Percentiles rank a stretch among this genome's conserved stretches.
These are phyloP conservation scores for Papilio polyxenes DNA, from an alignment of 1,140 invertebrate species.

Conservation along the genomic window DNA sequence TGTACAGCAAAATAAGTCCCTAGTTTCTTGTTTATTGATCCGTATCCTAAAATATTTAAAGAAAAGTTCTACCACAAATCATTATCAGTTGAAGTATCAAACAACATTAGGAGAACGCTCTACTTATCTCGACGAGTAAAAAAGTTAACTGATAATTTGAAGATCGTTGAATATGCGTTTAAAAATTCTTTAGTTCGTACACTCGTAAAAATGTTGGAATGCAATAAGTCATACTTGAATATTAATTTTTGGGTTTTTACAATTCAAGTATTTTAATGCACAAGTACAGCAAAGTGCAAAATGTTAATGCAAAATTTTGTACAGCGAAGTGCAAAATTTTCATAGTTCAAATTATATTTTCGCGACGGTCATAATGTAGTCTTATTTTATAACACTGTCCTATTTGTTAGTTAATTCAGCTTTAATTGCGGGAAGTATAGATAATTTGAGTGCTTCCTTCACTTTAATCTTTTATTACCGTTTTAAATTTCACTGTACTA, in stretches of 20 bases:
- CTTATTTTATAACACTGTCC: conserved; percentile 24
- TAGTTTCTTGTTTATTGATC: too few relatives aligned
- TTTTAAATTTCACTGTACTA: conserved; percentile 15
- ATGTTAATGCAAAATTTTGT: neutral
- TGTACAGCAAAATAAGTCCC: too few relatives aligned
- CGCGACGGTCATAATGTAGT: conserved; percentile 1
- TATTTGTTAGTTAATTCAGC: conserved; percentile 22
- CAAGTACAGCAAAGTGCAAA: neutral
- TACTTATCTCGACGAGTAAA: too few relatives aligned
- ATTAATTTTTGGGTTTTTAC: neutral
- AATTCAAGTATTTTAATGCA: neutral
- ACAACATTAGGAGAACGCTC: too few relatives aligned
- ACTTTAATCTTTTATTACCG: conserved; percentile 18
- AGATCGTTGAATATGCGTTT: neutral
- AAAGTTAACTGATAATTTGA: neutral
- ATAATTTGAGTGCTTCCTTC: conserved; percentile 27
- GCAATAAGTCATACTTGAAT: neutral
- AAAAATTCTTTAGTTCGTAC: neutral
- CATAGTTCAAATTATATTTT: conserved; percentile 20
- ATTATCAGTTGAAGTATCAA: too few relatives aligned
- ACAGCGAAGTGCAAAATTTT: neutral
- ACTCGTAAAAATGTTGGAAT: conserved; percentile 1
- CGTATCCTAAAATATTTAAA: too few relatives aligned
- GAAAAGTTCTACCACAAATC: too few relatives aligned
- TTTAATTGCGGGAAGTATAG: conserved; percentile 27